These are phyloP conservation scores for Brachynemurus nebulosus DNA, from an alignment of 2,888 invertebrate genomes.

Conservation along the genomic window DNA sequence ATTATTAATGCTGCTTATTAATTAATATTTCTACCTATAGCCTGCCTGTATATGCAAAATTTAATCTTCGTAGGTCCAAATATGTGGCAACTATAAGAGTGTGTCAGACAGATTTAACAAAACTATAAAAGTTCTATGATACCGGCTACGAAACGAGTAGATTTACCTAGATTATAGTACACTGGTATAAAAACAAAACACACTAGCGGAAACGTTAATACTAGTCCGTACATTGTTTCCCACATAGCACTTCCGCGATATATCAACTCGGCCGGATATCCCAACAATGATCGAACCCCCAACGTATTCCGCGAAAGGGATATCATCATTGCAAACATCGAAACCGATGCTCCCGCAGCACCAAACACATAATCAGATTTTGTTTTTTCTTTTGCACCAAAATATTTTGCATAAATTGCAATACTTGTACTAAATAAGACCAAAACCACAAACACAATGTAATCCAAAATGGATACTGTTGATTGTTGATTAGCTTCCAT, in stretches of 20 bases:
- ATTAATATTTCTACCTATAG: too few species aligned
- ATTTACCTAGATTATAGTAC: slow-evolving; percentile 53
- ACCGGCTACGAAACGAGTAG: too few species aligned
- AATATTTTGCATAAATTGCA: slow-evolving; percentile 56
- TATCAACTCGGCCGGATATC: slow-evolving; percentile 72
- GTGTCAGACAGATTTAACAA: too few species aligned
- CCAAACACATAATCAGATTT: slow-evolving; percentile 67
- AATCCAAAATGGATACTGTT: slow-evolving; percentile 66
- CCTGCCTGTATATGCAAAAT: too few species aligned
- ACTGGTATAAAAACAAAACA: slow-evolving; percentile 75
- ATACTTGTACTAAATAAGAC: slow-evolving; percentile 58
- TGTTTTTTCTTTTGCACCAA: slow-evolving; percentile 50
- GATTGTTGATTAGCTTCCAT: slow-evolving; percentile 43
- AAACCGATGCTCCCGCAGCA: slow-evolving; percentile 54
- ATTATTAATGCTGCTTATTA: too few species aligned
- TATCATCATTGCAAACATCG: slow-evolving; percentile 67
- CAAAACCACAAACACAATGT: slow-evolving; percentile 61
- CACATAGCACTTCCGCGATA: slow-evolving; percentile 77
- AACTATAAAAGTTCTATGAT: too few species aligned
- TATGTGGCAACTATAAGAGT: too few species aligned
- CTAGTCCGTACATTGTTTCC: slow-evolving; percentile 76
- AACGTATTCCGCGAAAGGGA: slow-evolving; percentile 73
- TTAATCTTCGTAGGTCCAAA: too few species aligned
- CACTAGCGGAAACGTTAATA: slow-evolving; percentile 69
- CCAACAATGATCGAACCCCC: slow-evolving; percentile 68